phyloP scores from a whole-genome alignment of 2,113 vertebrate species.

The Arizona elegans region DNA sequence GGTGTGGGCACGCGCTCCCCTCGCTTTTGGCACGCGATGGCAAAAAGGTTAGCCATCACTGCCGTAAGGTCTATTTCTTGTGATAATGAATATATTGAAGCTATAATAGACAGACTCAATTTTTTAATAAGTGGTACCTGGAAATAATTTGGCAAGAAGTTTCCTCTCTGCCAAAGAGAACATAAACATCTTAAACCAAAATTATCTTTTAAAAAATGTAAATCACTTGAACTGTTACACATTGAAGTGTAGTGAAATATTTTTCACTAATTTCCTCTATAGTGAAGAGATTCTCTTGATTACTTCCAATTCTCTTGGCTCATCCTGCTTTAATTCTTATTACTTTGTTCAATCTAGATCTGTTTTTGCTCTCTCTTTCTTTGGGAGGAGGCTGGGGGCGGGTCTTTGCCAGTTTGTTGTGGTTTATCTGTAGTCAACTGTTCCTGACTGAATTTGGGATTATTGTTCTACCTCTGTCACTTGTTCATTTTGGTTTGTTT shows the following conservation, averaged over 20 bases:
- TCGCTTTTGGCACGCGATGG: no score
- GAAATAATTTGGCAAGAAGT: background rate
- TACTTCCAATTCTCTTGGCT: background rate
- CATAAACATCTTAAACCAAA: background rate
- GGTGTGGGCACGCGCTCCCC: no score
- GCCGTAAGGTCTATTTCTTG: background rate
- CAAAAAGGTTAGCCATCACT: no score
- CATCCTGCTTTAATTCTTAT: background rate
- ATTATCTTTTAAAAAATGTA: background rate
- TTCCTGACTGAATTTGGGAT: background rate
- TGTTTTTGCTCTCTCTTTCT: background rate
- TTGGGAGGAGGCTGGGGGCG: background rate
- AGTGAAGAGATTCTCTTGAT: background rate
- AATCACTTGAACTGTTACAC: background rate
- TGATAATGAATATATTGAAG: background rate
- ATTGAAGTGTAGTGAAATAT: background rate
- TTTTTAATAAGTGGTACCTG: background rate
- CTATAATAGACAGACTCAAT: background rate
- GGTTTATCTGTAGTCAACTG: background rate
- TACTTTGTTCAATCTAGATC: background rate
- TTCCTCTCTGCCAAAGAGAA: background rate
- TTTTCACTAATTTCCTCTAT: background rate
- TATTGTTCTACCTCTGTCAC: background rate
- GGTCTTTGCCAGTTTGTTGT: background rate
- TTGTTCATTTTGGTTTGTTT: background rate